These are phyloP conservation scores for Casuarius casuarius DNA, from an alignment of 2,113 vertebrate species.

Conservation along the genomic window DNA sequence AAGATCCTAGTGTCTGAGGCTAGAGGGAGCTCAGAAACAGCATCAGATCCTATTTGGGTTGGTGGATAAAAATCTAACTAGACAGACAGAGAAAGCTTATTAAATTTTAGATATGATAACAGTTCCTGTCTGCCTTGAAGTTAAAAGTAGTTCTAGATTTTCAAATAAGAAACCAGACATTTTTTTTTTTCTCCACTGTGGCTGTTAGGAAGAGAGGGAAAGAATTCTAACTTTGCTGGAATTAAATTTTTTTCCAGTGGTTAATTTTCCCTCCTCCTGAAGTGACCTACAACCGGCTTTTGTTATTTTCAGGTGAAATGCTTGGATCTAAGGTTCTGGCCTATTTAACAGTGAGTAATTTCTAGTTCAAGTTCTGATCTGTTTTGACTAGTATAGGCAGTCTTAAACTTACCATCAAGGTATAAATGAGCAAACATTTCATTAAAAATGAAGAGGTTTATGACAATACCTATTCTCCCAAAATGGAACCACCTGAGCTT, in stretches of 20 bases:
- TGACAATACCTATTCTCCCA: slow-evolving; percentile 72
- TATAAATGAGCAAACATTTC: slow-evolving; percentile 80
- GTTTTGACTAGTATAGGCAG: slow-evolving; percentile 51
- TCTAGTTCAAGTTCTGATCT: slow-evolving; percentile 53
- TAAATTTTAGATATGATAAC: background rate
- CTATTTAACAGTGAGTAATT: slow-evolving; percentile 70
- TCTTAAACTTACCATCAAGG: slow-evolving; percentile 64
- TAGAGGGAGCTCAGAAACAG: background rate
- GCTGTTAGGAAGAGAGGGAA: background rate
- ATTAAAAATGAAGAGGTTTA: slow-evolving; percentile 77
- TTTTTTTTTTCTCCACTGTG: background rate
- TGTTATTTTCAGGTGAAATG: slow-evolving; percentile 43
- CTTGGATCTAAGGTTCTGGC: slow-evolving; percentile 55
- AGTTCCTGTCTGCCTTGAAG: background rate
- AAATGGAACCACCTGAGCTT: slow-evolving; percentile 75
- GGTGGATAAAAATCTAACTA: background rate
- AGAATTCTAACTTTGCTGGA: background rate
- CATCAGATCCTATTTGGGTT: background rate
- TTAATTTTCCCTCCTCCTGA: background rate
- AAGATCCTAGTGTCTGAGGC: background rate
- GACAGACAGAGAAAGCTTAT: background rate
- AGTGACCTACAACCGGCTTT: slow-evolving; percentile 3
- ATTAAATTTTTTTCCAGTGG: background rate
- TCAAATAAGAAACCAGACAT: background rate
- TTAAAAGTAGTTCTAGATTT: background rate